phyloP scores from a whole-genome alignment of 2,888 invertebrate genomes.

The Drosophila meridionalis region DNA sequence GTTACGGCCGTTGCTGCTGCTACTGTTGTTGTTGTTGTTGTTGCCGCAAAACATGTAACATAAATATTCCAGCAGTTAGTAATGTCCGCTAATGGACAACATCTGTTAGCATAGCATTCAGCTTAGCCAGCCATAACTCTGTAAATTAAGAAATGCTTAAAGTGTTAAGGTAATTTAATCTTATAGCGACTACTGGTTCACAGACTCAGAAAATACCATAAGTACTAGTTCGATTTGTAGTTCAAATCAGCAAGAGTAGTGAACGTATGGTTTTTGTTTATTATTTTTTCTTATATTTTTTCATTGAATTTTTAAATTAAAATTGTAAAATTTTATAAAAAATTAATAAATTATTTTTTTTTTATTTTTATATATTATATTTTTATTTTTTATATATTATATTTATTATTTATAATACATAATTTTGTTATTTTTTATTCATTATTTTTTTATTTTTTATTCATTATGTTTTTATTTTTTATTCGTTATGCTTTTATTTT shows the following conservation, averaged over 20 bases:
- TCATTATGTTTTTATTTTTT: no score
- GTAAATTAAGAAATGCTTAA: neutral
- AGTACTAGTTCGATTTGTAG: neutral
- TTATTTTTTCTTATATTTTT: no score
- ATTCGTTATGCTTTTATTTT: no score
- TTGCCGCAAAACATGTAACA: conserved; percentile 34
- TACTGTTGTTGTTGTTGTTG: neutral
- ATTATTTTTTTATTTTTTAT: no score
- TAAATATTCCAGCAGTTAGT: conserved; percentile 41
- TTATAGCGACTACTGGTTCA: neutral
- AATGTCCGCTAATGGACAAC: conserved; percentile 17
- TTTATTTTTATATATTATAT: no score
- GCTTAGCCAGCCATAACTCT: neutral
- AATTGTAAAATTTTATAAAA: no score
- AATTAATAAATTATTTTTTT: no score
- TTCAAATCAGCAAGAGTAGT: neutral
- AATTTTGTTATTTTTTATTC: no score
- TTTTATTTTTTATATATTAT: no score
- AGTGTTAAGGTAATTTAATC: neutral
- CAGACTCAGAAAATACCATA: neutral
- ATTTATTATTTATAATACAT: no score
- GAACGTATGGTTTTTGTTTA: no score
- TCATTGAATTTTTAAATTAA: no score
- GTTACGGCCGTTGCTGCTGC: conserved; percentile 6
- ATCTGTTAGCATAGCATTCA: neutral